These are phyloP conservation scores for Sphyrna mokarran DNA, from an alignment of 2,113 vertebrate species.

Conservation along the genomic window DNA sequence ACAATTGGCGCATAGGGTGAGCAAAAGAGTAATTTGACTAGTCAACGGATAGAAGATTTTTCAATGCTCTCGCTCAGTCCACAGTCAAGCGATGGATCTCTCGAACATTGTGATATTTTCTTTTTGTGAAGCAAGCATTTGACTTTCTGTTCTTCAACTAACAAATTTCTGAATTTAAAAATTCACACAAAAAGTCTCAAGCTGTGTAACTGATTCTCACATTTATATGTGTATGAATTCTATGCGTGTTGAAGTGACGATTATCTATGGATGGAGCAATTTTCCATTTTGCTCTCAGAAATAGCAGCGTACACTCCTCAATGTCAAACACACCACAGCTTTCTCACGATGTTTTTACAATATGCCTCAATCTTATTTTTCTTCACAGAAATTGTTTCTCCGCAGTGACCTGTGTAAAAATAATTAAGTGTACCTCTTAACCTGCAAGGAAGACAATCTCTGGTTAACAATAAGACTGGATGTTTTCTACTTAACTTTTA, in stretches of 20 bases:
- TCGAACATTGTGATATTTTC: background rate
- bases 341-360: background rate
- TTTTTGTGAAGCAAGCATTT: background rate
- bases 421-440: background rate
- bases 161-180: conserved; percentile 16
- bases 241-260: background rate
- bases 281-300: background rate
- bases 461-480: background rate
- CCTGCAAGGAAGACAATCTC: background rate
- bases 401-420: background rate
- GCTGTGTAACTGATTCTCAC: background rate
- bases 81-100: background rate
- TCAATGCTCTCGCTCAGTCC: background rate
- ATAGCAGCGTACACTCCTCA: background rate
- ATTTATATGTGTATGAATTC: background rate
- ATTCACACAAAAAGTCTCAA: background rate
- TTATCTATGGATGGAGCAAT: background rate
- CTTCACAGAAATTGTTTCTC: background rate
- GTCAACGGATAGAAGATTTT: background rate
- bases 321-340: background rate
- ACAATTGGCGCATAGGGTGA: background rate
- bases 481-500: background rate
- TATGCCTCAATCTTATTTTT: background rate
- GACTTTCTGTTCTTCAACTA: background rate
- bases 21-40: background rate